Conservation (phyloP, 2,797 vertebrate species). For the Staurois parvus region DNA sequence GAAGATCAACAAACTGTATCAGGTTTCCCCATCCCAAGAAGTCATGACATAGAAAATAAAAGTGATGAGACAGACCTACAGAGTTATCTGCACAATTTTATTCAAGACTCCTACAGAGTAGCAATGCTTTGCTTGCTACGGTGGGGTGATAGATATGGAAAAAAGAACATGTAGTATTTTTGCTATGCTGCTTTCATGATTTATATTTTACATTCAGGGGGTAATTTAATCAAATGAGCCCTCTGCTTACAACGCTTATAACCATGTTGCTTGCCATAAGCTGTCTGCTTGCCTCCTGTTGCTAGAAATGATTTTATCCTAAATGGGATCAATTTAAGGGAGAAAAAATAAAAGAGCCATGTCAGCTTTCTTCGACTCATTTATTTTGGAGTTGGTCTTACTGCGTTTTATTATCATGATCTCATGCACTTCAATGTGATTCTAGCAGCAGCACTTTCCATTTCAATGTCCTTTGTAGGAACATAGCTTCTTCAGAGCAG, state of each 20-base stretch:
- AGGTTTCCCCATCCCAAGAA: not conserved
- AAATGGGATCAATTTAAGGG: constrained; percentile 37
- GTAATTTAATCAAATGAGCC: constrained; percentile 36
- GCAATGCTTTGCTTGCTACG: not conserved
- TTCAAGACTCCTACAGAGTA: not conserved
- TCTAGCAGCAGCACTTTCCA: constrained; percentile 28
- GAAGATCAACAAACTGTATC: not conserved
- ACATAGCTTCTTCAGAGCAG: not conserved
- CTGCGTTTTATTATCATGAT: constrained; percentile 42
- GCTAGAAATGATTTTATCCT: constrained; percentile 47
- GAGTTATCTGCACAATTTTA: not conserved
- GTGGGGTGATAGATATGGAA: not conserved
- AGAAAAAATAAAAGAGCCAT: constrained; percentile 29
- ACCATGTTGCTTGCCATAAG: constrained; percentile 38
- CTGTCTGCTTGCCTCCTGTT: constrained; percentile 48
- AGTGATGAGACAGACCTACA: not conserved
- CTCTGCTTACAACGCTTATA: constrained; percentile 34
- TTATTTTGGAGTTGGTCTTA: constrained; percentile 27
- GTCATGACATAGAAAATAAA: not conserved
- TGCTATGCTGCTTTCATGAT: constrained; percentile 1
- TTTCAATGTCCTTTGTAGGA: constrained; percentile 18
- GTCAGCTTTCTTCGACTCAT: constrained; percentile 40
- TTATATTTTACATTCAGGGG: constrained; percentile 38
- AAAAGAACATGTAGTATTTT: constrained; percentile 2
- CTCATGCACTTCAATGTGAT: constrained; percentile 34